These are phyloP conservation scores for Peromyscus polionotus DNA, from an alignment of 2,113 vertebrate species.

Conservation along the genomic window DNA sequence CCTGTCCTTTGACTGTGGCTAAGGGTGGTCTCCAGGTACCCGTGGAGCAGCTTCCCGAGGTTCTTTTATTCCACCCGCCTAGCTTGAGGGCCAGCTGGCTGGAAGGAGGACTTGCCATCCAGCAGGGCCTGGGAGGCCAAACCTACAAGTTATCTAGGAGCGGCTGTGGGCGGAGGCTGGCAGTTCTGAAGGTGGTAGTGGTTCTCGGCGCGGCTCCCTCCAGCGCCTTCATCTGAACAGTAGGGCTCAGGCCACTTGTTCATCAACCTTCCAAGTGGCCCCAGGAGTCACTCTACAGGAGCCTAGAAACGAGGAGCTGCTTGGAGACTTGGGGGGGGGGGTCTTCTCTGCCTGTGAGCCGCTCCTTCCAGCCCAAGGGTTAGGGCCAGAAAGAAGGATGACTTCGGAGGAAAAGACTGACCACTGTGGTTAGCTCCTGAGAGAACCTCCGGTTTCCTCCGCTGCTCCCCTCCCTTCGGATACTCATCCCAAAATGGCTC, in stretches of 20 bases:
- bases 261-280: conserved; percentile 37
- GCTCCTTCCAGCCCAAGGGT: neutral
- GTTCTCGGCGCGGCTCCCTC: conserved; percentile 20
- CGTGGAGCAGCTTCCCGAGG: neutral
- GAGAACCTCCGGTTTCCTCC: neutral
- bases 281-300: neutral
- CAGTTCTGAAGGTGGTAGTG: neutral
- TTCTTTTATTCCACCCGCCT: conserved; percentile 42
- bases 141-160: conserved; percentile 62
- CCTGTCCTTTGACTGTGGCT: neutral
- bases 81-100: conserved; percentile 44
- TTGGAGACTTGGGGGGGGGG: neutral
- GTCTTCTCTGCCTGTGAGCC: neutral
- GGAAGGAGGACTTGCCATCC: conserved; percentile 19
- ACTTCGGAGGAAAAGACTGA: neutral
- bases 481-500: neutral
- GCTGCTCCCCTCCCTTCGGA: neutral
- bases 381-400: neutral
- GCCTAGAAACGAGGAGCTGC: neutral
- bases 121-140: conserved; percentile 32
- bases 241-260: conserved; percentile 52
- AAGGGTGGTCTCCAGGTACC: neutral
- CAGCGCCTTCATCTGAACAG: conserved; percentile 60
- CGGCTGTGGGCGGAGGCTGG: conserved; percentile 55
- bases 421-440: neutral